A percentile compares a stretch with the other conserved stretches of the same genome.
Conservation (phyloP, 2,113 vertebrate genomes). For the Heliornis fulica region DNA sequence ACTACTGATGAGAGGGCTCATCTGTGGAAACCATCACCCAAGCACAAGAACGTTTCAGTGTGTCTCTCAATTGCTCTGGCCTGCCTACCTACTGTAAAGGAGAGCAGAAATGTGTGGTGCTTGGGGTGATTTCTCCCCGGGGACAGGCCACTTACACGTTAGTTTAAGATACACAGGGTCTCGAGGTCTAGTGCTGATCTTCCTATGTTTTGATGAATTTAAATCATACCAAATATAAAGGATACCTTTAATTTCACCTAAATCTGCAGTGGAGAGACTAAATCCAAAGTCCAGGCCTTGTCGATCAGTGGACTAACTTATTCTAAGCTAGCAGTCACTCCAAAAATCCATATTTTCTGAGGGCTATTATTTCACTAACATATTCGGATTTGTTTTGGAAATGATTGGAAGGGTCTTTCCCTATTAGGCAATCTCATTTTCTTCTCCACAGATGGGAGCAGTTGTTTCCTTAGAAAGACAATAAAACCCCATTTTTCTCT, state of each 20-base stretch:
- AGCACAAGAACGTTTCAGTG: not conserved
- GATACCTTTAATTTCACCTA: not conserved
- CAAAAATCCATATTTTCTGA: not conserved
- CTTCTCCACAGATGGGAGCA: not conserved
- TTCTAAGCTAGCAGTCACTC: not conserved
- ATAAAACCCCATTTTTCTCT: conserved; percentile 15
- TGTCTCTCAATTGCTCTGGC: not conserved
- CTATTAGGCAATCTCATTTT: conserved; percentile 19
- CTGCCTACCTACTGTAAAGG: not conserved
- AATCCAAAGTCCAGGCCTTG: not conserved
- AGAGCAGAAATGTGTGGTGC: not conserved
- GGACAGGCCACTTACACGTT: not conserved
- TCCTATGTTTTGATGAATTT: not conserved
- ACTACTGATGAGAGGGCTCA: not conserved
- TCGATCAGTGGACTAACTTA: not conserved
- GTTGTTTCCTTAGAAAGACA: conserved; percentile 8
- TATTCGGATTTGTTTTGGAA: not conserved
- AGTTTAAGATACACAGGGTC: not conserved
- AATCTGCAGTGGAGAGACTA: not conserved
- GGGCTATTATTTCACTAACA: not conserved
- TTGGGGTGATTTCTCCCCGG: not conserved
- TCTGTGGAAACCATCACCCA: not conserved
- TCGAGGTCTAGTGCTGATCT: not conserved
- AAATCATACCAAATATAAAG: not conserved
- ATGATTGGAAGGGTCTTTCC: not conserved